A percentile compares a stretch with the other conserved stretches of the same genome.
Conservation (phyloP, 2,113 vertebrate genomes). For the Thymallus thymallus region DNA sequence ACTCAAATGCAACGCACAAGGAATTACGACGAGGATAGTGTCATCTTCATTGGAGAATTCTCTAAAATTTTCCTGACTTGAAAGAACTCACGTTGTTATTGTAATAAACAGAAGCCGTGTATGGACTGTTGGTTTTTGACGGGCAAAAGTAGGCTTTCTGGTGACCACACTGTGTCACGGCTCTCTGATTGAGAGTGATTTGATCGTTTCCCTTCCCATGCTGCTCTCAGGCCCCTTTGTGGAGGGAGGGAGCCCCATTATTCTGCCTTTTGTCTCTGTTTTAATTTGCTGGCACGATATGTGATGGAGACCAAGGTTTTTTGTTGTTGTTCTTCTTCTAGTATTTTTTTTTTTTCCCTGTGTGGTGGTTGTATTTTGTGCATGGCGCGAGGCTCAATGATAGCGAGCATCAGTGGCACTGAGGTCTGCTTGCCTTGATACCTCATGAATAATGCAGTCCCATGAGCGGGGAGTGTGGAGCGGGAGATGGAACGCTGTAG, state of each 20-base stretch:
- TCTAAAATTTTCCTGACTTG: background rate
- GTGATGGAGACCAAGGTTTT: background rate
- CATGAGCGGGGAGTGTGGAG: constrained; percentile 28
- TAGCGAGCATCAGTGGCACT: constrained; percentile 27
- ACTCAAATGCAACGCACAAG: no score
- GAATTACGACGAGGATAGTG: no score
- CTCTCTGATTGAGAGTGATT: constrained; percentile 1
- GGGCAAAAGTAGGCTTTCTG: background rate
- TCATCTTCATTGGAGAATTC: no score
- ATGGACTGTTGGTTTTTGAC: background rate
- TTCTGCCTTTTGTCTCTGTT: constrained; percentile 3
- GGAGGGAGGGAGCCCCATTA: background rate
- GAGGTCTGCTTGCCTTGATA: constrained; percentile 35
- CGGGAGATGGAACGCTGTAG: constrained; percentile 29
- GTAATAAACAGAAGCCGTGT: constrained; percentile 6
- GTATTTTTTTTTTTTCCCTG: background rate
- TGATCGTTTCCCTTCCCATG: constrained; percentile 2
- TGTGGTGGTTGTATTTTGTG: background rate
- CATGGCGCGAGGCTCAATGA: constrained; percentile 3
- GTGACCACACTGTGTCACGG: background rate
- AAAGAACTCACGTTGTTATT: constrained; percentile 8
- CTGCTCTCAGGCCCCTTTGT: background rate
- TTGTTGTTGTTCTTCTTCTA: constrained; percentile 13
- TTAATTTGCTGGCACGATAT: constrained; percentile 20
- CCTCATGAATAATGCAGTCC: constrained; percentile 45